Conservation (phyloP, 2,113 vertebrate species). For the Mus spicilegus region DNA sequence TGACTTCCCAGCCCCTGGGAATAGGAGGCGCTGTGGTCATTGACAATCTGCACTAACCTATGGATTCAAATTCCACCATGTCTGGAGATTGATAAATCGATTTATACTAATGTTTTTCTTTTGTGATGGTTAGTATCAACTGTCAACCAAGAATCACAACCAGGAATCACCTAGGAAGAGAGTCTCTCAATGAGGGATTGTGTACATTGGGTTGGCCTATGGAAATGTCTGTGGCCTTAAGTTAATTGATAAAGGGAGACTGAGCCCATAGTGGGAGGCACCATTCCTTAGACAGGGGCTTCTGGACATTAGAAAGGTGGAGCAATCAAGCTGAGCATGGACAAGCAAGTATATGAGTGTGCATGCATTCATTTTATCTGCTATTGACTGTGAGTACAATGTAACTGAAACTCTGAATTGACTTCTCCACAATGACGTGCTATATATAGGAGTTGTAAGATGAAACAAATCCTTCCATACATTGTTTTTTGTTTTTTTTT, state of each 20-base stretch:
- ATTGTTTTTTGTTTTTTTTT: not conserved
- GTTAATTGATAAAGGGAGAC: not conserved
- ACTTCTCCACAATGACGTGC: not conserved
- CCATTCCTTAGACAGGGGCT: not conserved
- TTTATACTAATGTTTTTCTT: not conserved
- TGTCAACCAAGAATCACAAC: not conserved
- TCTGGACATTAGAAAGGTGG: not conserved
- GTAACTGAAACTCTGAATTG: not conserved
- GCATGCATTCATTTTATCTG: not conserved
- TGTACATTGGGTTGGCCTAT: not conserved
- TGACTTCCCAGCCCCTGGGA: not conserved
- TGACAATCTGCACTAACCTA: not conserved
- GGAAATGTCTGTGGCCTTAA: not conserved
- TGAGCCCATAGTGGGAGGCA: not conserved
- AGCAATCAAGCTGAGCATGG: not conserved
- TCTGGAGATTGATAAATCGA: not conserved
- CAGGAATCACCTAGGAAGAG: not conserved
- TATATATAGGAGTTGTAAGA: not conserved
- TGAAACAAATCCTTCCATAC: not conserved
- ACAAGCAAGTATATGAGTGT: not conserved
- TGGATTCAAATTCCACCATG: too few species aligned
- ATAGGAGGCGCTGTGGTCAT: fast-evolving
- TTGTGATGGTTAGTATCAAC: not conserved
- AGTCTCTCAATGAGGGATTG: not conserved
- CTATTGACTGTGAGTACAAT: not conserved